Evolutionary conservation across 2,888 invertebrate genomes (phyloP), one percentile per base, ranked within the genome.

Genomic region (Octonoba sinensis): DNA sequence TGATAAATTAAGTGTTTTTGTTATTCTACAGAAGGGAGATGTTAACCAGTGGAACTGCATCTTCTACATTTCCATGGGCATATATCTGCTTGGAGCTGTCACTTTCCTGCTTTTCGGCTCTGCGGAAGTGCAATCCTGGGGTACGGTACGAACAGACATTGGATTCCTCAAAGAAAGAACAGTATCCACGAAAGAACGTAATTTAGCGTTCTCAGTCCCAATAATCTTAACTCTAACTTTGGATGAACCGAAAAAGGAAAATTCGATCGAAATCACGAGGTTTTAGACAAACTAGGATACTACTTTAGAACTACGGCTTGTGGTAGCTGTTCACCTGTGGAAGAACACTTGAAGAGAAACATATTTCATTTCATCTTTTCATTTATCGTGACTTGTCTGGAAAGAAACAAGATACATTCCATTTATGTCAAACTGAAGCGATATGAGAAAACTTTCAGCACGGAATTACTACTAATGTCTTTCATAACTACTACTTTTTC

Each of bases 41-140:
- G 64, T 65, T 15, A 64, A 70, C 15, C 74, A 74, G 88, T 95
- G 95, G 95, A 91, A 92, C 62, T 91, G 91, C 82, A 92, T 94
- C 47, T 95, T 95, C 89, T 93, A 93, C 87, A 90, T 93, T 36
- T 91, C 95, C 0, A 91, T 93, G 1, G 91, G 90, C 18, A 89
- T 94, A 60, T 94, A 94, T 86, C 90, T 93, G 76, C 88, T 92
- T 64, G 92, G 93, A 46, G 93, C 93, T 87, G 88, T 93, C 11
- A 90, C 93, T 85, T 95, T 93, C 87, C 86, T 94, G 1, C 87
- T 93, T 15, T 94, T 93, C 86, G 92, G 92, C 36, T 92, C 91
- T 66, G 92, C 92, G 8, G 90, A 91, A 83, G 89, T 91, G 0
- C 95, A 95, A 87, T 87, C 90, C 6, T 95, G 95, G 95, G 84